These are phyloP conservation scores for Acanthacorydalis orientalis DNA, from an alignment of 2,888 invertebrate species.

Conservation along the genomic window DNA sequence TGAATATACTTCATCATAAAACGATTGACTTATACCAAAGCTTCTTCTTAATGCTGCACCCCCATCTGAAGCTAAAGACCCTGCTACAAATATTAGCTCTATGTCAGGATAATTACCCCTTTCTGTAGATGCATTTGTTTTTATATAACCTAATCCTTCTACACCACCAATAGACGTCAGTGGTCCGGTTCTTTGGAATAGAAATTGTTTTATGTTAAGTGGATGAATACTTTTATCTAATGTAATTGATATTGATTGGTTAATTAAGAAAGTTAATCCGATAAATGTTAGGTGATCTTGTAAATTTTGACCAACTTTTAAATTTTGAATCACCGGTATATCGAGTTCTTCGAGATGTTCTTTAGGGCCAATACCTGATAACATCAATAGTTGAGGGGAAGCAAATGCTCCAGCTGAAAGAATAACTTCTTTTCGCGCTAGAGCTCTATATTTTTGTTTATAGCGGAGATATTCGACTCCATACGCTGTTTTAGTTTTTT, in stretches of 20 bases:
- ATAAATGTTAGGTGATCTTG: conserved; percentile 3
- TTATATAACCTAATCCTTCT: conserved; percentile 40
- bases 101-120: conserved; percentile 37
- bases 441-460: conserved; percentile 12
- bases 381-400: conserved; percentile 37
- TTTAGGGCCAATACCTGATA: conserved; percentile 33
- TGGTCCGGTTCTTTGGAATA: conserved; percentile 18
- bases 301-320: conserved; percentile 21
- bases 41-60: conserved; percentile 17
- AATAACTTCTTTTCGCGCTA: conserved; percentile 32
- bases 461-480: conserved; percentile 50
- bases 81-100: conserved; percentile 37
- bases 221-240: conserved; percentile 19
- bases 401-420: conserved; percentile 39
- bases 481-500: conserved; percentile 39
- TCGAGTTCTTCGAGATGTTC: conserved; percentile 19
- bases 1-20: conserved; percentile 11
- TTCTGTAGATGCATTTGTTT: conserved; percentile 31
- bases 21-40: background rate
- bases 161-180: conserved; percentile 34
- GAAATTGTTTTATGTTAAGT: conserved; percentile 4
- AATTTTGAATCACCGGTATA: conserved; percentile 21
- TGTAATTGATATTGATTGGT: conserved; percentile 25
- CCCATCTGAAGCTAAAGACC: conserved; percentile 34
- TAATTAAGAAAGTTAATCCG: conserved; percentile 22